Evolutionary conservation across 2,113 vertebrate species (phyloP).

Genomic region (Phalacrocorax aristotelis): DNA sequence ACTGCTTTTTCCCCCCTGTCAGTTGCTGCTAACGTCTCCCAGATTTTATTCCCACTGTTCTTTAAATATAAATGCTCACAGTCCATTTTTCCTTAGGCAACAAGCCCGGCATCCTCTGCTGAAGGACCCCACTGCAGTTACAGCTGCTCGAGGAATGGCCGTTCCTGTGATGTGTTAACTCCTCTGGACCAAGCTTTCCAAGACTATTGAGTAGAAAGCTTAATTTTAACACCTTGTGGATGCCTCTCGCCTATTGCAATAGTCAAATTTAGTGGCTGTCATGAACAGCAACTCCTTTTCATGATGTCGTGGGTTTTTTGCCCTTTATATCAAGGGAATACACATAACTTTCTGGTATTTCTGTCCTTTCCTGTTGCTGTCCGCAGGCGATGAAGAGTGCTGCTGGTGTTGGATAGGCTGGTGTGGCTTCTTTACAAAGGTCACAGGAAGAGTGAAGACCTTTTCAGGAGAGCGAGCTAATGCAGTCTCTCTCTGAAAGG

Average conservation of each 20-base stretch:
- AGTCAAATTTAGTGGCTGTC: background rate
- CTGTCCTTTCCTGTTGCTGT: background rate
- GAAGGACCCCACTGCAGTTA: no score
- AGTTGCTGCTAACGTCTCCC: background rate
- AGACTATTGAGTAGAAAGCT: background rate
- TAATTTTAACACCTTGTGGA: background rate
- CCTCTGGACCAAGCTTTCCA: background rate
- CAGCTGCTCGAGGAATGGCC: accelerated
- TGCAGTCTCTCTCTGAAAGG: background rate
- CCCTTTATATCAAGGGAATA: background rate
- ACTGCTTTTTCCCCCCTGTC: background rate
- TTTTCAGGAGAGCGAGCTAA: background rate
- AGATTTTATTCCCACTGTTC: background rate
- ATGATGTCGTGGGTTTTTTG: accelerated
- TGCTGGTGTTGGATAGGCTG: background rate
- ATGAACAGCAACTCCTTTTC: background rate
- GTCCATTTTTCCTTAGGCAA: background rate
- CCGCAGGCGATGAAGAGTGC: no score
- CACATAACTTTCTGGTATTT: accelerated
- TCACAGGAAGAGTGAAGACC: background rate
- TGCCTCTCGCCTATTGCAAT: background rate
- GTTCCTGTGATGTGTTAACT: accelerated
- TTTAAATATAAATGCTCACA: background rate
- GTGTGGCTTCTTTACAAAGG: background rate
- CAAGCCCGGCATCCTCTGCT: accelerated